Evolutionary conservation across 2,797 vertebrate genomes (phyloP).

Genomic region (Ficedula albicollis): DNA sequence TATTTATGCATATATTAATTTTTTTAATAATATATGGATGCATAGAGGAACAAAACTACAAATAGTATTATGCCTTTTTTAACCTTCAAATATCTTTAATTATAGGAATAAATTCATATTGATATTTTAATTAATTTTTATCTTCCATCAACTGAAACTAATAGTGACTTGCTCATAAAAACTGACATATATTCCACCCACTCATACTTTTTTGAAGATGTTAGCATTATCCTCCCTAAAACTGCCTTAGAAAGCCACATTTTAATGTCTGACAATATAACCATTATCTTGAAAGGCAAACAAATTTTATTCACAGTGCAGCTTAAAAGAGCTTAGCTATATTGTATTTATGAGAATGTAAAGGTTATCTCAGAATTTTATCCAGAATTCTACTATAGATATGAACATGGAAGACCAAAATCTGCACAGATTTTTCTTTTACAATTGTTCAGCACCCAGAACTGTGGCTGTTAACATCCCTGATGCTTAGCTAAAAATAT

Average conservation of each 20-base stretch:
- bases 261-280: not conserved
- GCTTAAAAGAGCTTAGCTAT: not conserved
- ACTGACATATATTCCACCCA: not conserved
- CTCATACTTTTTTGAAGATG: not conserved
- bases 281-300: not conserved
- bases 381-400: not conserved
- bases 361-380: not conserved
- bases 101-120: not conserved
- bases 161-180: not conserved
- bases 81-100: not conserved
- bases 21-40: not conserved
- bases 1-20: not conserved
- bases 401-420: not conserved
- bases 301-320: not conserved
- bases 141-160: not conserved
- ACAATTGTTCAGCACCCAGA: not conserved
- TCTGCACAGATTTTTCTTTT: not conserved
- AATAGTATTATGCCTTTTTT: not conserved
- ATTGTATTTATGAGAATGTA: not conserved
- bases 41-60: not conserved
- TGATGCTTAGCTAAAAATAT: not conserved
- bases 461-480: not conserved
- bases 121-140: not conserved
- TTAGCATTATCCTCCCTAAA: conserved; percentile 1
- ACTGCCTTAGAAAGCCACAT: not conserved